Conservation (phyloP, 1,140 invertebrate genomes). For the Meloidogyne exigua region DNA sequence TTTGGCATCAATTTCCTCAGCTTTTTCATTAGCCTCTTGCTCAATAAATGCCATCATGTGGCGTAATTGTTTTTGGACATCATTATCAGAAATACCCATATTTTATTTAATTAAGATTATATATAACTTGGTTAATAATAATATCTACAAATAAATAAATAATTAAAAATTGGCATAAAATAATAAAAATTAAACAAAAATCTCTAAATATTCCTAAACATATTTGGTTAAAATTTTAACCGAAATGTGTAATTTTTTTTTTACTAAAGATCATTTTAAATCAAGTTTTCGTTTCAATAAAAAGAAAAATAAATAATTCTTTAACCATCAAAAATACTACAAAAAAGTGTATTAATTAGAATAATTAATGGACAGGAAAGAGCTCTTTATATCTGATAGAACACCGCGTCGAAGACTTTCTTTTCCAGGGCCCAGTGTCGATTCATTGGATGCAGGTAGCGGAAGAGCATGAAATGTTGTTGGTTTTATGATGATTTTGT, state of each 20-base stretch:
- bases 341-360: too few species aligned
- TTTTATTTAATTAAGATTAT: neutral
- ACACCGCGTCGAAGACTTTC: too few species aligned
- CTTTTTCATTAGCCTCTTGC: constrained; percentile 99
- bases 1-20: constrained; percentile 99
- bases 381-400: too few species aligned
- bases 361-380: too few species aligned
- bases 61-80: constrained; percentile 86
- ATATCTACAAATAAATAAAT: neutral
- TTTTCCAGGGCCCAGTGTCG: too few species aligned
- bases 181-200: neutral
- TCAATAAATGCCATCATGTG: constrained; percentile 99
- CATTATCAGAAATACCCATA: constrained; percentile 67
- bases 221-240: neutral
- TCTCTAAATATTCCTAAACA: neutral
- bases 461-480: too few species aligned
- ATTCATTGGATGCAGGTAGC: too few species aligned
- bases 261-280: constrained; percentile 2
- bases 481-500: too few species aligned
- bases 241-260: neutral
- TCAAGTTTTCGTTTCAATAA: neutral
- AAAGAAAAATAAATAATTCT: neutral
- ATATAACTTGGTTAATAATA: neutral
- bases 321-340: neutral
- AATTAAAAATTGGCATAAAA: too few species aligned